phyloP scores from a whole-genome alignment of 2,888 invertebrate species.

The Mythimna ferrago region DNA sequence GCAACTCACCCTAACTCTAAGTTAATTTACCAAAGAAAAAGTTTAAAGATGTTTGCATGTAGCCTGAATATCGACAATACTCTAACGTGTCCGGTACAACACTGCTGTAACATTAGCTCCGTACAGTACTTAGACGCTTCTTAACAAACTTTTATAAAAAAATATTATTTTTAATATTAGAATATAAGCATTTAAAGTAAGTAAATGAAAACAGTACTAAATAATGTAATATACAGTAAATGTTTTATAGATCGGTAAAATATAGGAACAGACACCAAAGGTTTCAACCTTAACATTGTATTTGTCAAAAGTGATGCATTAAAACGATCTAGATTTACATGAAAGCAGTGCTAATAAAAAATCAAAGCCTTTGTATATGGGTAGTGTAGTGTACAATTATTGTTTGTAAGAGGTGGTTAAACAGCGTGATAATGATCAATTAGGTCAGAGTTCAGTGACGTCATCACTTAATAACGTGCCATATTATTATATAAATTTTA shows the following conservation, averaged over 20 bases:
- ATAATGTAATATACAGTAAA: slow-evolving; percentile 15
- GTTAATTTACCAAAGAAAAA: neutral
- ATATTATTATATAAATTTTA: slow-evolving; percentile 42
- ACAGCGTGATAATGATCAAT: slow-evolving; percentile 19
- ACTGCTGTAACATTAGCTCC: neutral
- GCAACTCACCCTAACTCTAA: too few species aligned
- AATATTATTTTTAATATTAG: slow-evolving; percentile 10
- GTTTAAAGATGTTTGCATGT: neutral
- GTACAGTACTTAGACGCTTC: slow-evolving; percentile 23
- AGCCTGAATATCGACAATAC: slow-evolving; percentile 1
- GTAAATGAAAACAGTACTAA: slow-evolving; percentile 1
- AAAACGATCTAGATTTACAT: slow-evolving; percentile 8
- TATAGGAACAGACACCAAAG: neutral
- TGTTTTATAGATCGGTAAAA: slow-evolving; percentile 6
- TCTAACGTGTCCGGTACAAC: neutral
- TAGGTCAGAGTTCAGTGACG: slow-evolving; percentile 35
- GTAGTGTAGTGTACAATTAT: slow-evolving; percentile 19
- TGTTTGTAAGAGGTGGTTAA: slow-evolving; percentile 31
- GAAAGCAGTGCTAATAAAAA: slow-evolving; percentile 7
- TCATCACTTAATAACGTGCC: slow-evolving; percentile 53
- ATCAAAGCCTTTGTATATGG: slow-evolving; percentile 18
- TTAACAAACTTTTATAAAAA: neutral
- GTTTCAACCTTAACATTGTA: neutral
- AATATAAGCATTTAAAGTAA: slow-evolving; percentile 1
- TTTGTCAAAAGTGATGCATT: neutral